Base-by-base conservation (phyloP, 2,113 vertebrate species). In the Silurus glanis region DNA sequence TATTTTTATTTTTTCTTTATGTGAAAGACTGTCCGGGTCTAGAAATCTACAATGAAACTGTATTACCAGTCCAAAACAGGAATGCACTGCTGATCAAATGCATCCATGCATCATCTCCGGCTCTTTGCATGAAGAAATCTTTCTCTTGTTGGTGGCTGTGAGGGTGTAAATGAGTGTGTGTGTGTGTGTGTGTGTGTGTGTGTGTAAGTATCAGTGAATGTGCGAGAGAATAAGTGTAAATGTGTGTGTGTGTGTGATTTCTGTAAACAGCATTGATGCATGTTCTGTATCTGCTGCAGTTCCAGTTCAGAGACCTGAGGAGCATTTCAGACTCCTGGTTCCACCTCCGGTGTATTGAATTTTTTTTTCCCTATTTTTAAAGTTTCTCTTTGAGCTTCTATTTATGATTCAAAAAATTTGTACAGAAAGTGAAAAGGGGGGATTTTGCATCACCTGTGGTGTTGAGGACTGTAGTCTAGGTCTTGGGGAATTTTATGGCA, bases 391-490 rank as follows among this genome's bases (percentile, higher is more conserved):
- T 90, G 80, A 91, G 92, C 92, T 92, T 93, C 90, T 93, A 91
- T 93, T 94, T 93, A 93, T 94, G 91, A 94, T 90, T 83, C 91
- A 90, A 90, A 85, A 93, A 92, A 92, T 94, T 93, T 94, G 94
- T 95, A 94, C 90, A 92, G 88, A 83, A 66, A 82, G 83, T 53
- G 56, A 71, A 23, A 28, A 58, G 72, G 16, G 13, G 51, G 45
- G 49, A 90, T 95, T 95, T 95, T 95, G 94, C 94, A 95, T 95
- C 92, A 93, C 91, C 92, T 94, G 93, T 95, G 91, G 93, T 92
- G 91, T 93, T 94, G 91, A 90, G 90, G 82, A 94, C 92, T 87
- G 83, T 87, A 75, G 72, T 92, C 83, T 76, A 51, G 81, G 81
- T 87, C 84, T 89, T 78, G 74, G 56, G 37, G 83, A 88, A 89